Evolutionary conservation across 2,888 invertebrate genomes (phyloP).

Genomic region (Brassicogethes aeneus): DNA sequence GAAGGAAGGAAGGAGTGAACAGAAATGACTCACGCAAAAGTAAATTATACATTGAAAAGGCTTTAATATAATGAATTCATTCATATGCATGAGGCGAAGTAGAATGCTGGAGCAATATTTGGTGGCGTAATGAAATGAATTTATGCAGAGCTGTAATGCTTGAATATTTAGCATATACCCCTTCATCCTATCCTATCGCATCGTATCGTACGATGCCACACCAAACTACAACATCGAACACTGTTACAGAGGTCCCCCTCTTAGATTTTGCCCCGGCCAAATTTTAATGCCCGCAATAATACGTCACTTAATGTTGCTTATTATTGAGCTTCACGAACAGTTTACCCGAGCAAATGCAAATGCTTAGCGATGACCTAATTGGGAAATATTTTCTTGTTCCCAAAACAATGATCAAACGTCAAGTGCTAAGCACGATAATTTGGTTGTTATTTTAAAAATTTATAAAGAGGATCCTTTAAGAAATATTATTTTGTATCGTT

Average conservation of each 20-base stretch:
- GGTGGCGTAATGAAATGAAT: constrained; percentile 57
- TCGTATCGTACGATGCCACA: not conserved
- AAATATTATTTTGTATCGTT: too few relatives aligned
- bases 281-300: too few relatives aligned
- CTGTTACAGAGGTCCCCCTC: constrained; percentile 41
- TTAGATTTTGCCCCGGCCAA: constrained; percentile 39
- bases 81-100: constrained; percentile 53
- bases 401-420: too few relatives aligned
- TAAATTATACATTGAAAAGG: constrained; percentile 59
- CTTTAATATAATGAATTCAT: constrained; percentile 58
- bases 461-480: too few relatives aligned
- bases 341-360: too few relatives aligned
- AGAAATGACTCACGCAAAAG: constrained; percentile 58
- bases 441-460: too few relatives aligned
- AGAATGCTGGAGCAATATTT: constrained; percentile 51
- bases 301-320: constrained; percentile 21
- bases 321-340: not conserved
- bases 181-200: constrained; percentile 49
- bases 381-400: too few relatives aligned
- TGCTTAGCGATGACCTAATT: too few relatives aligned
- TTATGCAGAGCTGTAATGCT: constrained; percentile 57
- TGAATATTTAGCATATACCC: constrained; percentile 54
- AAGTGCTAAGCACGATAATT: too few relatives aligned
- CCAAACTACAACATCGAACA: constrained; percentile 30
- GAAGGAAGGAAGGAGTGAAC: constrained; percentile 31